Conservation (phyloP, 1,140 invertebrate genomes). For the Samia ricini region DNA sequence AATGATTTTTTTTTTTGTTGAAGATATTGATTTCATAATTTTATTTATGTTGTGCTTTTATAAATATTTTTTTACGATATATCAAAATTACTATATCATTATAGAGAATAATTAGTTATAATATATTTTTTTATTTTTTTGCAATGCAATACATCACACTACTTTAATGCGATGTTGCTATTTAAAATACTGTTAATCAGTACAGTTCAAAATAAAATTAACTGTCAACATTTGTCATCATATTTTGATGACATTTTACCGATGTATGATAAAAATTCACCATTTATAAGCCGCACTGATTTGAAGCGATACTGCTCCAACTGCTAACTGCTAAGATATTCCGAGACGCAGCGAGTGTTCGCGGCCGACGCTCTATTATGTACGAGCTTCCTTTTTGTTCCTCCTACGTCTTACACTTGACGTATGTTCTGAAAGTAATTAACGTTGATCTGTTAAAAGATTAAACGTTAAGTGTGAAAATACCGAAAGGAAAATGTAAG, state of each 20-base stretch:
- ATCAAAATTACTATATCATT: too few species aligned
- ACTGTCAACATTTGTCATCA: too few species aligned
- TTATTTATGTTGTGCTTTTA: background rate
- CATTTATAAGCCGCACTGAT: slow-evolving; percentile 26
- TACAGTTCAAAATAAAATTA: too few species aligned
- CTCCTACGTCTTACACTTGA: slow-evolving; percentile 26
- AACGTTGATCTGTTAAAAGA: slow-evolving; percentile 26
- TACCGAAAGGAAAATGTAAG: background rate
- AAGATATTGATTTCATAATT: background rate
- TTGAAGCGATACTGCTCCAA: slow-evolving; percentile 48
- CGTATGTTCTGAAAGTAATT: slow-evolving; percentile 40
- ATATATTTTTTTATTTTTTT: too few species aligned
- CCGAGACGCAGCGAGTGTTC: slow-evolving; percentile 51
- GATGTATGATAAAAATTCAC: slow-evolving; percentile 21
- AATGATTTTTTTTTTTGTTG: too few species aligned
- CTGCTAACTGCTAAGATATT: slow-evolving; percentile 67
- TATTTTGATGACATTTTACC: background rate
- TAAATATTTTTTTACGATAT: too few species aligned
- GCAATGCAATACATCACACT: too few species aligned
- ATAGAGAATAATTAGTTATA: too few species aligned
- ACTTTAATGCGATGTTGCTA: too few species aligned
- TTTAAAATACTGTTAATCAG: too few species aligned
- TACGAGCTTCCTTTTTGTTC: slow-evolving; percentile 54
- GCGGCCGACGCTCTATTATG: slow-evolving; percentile 61
- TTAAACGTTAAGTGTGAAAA: slow-evolving; percentile 10